Percentiles rank a stretch among this genome's conserved stretches.
These are phyloP conservation scores for Drosophila repleta DNA, from an alignment of 1,140 invertebrate species.

Conservation along the genomic window DNA sequence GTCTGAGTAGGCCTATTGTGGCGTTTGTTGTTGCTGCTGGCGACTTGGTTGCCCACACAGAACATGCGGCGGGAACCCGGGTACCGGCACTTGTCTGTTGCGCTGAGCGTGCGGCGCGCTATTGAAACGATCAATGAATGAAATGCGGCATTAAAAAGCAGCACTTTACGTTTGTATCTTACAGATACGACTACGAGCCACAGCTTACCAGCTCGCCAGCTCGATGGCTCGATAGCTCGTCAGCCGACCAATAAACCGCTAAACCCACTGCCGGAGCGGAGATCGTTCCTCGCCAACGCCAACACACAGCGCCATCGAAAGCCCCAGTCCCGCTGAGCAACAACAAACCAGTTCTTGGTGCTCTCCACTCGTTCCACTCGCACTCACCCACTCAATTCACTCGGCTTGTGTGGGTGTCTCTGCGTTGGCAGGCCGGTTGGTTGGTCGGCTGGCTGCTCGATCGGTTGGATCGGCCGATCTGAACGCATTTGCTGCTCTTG, in stretches of 20 bases:
- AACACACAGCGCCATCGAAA: conserved; percentile 71
- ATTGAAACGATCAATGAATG: conserved; percentile 82
- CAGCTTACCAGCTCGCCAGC: conserved; percentile 17
- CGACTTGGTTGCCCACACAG: conserved; percentile 57
- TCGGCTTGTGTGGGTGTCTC: conserved; percentile 66
- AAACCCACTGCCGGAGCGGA: conserved; percentile 67
- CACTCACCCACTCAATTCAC: conserved; percentile 57
- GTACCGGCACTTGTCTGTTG: conserved; percentile 47
- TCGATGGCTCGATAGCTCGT: conserved; percentile 8
- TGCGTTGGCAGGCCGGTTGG: conserved; percentile 67
- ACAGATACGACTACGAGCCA: conserved; percentile 57
- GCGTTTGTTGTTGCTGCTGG: conserved; percentile 14
- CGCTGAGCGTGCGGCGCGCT: conserved; percentile 72
- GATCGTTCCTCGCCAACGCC: conserved; percentile 56
- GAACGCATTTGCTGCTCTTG: conserved; percentile 47
- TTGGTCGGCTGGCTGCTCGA: conserved; percentile 23
- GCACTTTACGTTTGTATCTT: conserved; percentile 58
- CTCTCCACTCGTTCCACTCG: conserved; percentile 38
- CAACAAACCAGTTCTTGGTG: conserved; percentile 66
- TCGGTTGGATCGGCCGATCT: not conserved
- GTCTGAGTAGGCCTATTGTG: conserved; percentile 46
- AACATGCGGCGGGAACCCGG: conserved; percentile 28
- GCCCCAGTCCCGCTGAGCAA: conserved; percentile 34
- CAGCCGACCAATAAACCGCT: conserved; percentile 77
- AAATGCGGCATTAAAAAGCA: conserved; percentile 78